Evolutionary conservation across 2,888 invertebrate genomes (phyloP).

Genomic region (Ptilodon capucinus): DNA sequence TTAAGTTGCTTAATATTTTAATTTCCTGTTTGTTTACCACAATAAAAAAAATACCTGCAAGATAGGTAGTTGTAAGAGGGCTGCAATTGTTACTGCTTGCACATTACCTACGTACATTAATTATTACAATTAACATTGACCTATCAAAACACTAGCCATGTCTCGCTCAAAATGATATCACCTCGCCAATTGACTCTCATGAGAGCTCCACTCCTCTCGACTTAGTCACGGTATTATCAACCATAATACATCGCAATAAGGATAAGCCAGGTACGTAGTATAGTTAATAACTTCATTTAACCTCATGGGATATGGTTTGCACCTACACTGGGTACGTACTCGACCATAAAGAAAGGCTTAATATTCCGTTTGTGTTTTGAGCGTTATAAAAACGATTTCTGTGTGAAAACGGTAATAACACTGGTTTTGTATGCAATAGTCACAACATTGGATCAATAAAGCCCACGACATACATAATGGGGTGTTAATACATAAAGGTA

Average conservation of each 20-base stretch:
- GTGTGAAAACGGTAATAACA: too few species aligned
- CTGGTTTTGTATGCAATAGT: too few species aligned
- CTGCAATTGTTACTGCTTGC: too few species aligned
- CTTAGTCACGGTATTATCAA: conserved; percentile 8
- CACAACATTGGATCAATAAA: too few species aligned
- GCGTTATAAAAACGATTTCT: too few species aligned
- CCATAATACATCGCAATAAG: conserved; percentile 4
- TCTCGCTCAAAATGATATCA: conserved; percentile 35
- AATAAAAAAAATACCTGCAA: too few species aligned
- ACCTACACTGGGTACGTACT: neutral
- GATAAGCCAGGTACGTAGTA: conserved; percentile 21
- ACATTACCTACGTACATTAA: neutral
- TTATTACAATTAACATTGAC: neutral
- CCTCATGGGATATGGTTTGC: conserved; percentile 23
- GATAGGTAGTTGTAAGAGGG: too few species aligned
- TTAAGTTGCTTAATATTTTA: too few species aligned
- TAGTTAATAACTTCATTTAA: conserved; percentile 42
- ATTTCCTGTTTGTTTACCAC: too few species aligned
- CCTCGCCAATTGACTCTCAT: conserved; percentile 48
- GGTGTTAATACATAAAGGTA: too few species aligned
- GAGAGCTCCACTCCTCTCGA: conserved; percentile 2
- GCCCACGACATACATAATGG: too few species aligned
- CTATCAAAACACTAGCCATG: conserved; percentile 8
- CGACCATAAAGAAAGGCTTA: neutral
- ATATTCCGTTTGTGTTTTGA: too few species aligned